Base-by-base conservation (phyloP, 2,113 vertebrate genomes). In the Cyanoliseus patagonus region DNA sequence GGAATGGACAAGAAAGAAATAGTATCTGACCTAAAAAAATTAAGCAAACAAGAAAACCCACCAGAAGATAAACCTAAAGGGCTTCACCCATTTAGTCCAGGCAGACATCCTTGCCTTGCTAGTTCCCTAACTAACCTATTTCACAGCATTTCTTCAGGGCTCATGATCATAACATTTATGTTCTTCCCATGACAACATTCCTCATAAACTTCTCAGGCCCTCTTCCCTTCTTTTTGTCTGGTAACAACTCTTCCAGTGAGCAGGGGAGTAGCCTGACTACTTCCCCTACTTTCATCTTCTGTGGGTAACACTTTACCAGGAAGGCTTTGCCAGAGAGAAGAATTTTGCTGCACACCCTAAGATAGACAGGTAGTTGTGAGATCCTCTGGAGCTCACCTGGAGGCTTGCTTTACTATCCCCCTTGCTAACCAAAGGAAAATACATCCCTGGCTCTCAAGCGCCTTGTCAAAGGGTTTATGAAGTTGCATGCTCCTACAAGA, bases 121-220 rank as follows among this genome's bases (percentile, higher is more conserved):
- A 23, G 23, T 47, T 89, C 44, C 31, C 53, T 44, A 37, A 39
- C 17, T 79, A 63, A 84, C 69, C 30, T 91, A 15, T 75, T 95
- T 92, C 59, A 72, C 72, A 83, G 63, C 20, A 68, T 67, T 86
- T 93, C 61, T 92, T 84, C 55, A 55, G 20, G 78, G 64, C 7
- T 57, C 16, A 47, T 0, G 0, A 37, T 46, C 42, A 51, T 62
- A 86, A 94, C 44, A 30, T 59, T 79, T 83, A 95, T 2, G 5
- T 77, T 83, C 85, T 83, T 96, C 75, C 72, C 87, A 93, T 90
- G 25, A 90, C 83, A 68, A 80, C 59, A 88, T 80, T 53, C 12
- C 1, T 59, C 31, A 66, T 67, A 7, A 62, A 87, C 59, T 95
- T 93, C 67, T 83, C 51, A 90, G 90, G 19, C 46, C 14, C 13